A percentile compares a stretch with the other conserved stretches of the same genome.
Conservation (phyloP, 2,888 invertebrate genomes). For the Clusia tigrina region DNA sequence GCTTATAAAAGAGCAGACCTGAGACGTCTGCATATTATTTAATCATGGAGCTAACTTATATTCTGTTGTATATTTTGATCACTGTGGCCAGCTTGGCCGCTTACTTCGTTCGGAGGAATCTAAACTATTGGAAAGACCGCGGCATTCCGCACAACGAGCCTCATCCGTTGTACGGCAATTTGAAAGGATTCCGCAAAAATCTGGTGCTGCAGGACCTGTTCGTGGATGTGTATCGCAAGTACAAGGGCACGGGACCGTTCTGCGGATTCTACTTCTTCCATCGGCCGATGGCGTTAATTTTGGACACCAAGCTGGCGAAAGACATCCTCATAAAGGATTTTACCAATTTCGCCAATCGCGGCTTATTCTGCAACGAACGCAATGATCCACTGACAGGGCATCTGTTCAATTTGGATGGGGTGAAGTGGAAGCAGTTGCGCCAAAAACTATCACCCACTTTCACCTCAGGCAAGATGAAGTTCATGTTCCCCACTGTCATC, state of each 20-base stretch:
- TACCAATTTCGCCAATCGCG: conserved; percentile 52
- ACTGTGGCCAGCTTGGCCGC: not conserved
- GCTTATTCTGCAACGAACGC: conserved; percentile 47
- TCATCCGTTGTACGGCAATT: conserved; percentile 34
- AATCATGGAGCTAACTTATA: not conserved
- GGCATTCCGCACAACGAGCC: conserved; percentile 41
- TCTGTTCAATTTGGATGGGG: conserved; percentile 53
- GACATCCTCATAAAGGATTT: conserved; percentile 43
- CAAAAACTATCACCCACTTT: conserved; percentile 64
- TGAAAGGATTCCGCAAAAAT: conserved; percentile 32
- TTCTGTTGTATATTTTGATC: conserved; percentile 17
- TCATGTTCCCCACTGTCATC: conserved; percentile 56
- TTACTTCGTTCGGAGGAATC: not conserved
- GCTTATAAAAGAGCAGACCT: too few relatives aligned
- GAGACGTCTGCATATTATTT: not conserved
- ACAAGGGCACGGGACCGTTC: conserved; percentile 41
- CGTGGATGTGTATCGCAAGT: conserved; percentile 30
- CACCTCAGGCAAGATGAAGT: conserved; percentile 65
- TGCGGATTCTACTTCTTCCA: conserved; percentile 40
- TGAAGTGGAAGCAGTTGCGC: conserved; percentile 61
- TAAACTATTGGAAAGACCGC: conserved; percentile 39
- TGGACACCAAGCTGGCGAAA: conserved; percentile 38
- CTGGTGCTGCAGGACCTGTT: conserved; percentile 24
- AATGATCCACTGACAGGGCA: conserved; percentile 53
- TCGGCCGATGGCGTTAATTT: conserved; percentile 31